These are phyloP conservation scores for Lampris megalopsis DNA, from an alignment of 2,113 vertebrate species.

Conservation along the genomic window DNA sequence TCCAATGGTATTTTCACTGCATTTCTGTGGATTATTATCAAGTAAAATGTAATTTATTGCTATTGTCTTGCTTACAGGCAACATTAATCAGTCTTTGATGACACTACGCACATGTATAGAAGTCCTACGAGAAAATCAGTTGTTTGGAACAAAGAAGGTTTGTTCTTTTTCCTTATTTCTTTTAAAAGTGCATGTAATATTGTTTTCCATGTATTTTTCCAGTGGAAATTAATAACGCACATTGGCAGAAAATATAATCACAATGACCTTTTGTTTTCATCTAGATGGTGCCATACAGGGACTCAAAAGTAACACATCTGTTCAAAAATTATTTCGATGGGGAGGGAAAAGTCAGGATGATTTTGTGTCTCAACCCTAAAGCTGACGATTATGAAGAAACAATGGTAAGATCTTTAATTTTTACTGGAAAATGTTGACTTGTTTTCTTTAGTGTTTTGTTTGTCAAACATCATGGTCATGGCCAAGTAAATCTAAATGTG, in stretches of 20 bases:
- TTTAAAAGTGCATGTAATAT: not conserved
- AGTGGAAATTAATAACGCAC: not conserved
- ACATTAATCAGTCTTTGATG: slow-evolving; percentile 98
- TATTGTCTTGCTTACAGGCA: slow-evolving; percentile 81
- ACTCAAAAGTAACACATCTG: slow-evolving; percentile 96
- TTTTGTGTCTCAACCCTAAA: slow-evolving; percentile 97
- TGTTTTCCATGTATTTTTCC: not conserved
- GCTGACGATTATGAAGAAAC: slow-evolving; percentile 97
- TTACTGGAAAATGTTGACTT: not conserved
- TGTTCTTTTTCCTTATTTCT: not conserved
- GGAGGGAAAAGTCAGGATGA: slow-evolving; percentile 96
- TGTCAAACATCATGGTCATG: not conserved
- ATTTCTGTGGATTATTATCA: not conserved
- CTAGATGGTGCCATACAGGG: slow-evolving; percentile 98
- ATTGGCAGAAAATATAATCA: not conserved
- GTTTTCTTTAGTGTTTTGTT: not conserved
- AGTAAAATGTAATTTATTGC: not conserved
- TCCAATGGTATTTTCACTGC: not conserved
- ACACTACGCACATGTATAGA: slow-evolving; percentile 95
- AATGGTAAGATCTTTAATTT: slow-evolving; percentile 82
- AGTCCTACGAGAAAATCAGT: slow-evolving; percentile 94
- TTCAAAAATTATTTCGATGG: slow-evolving; percentile 99
- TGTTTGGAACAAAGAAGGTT: slow-evolving; percentile 94
- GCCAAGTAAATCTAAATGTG: not conserved
- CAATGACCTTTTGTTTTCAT: not conserved